These are phyloP conservation scores for Rynchops niger DNA, from an alignment of 2,113 vertebrate genomes.

Conservation along the genomic window DNA sequence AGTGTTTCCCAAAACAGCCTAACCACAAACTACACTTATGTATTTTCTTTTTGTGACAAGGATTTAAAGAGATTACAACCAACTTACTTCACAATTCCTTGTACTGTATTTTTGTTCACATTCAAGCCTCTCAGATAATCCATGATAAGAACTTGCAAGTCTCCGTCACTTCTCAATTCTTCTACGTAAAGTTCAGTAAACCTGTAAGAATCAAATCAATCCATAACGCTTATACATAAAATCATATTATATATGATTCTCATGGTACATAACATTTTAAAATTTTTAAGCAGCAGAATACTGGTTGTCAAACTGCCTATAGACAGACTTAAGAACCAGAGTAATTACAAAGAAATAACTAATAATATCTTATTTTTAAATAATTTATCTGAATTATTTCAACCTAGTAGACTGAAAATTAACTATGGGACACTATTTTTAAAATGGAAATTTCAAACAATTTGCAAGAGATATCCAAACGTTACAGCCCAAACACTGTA, in stretches of 20 bases:
- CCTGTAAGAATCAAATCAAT: slow-evolving; percentile 65
- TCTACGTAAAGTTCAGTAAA: slow-evolving; percentile 97
- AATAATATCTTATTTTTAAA: neutral
- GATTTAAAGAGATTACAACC: neutral
- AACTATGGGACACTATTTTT: neutral
- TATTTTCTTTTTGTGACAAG: neutral
- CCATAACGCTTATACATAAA: neutral
- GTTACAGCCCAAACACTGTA: neutral
- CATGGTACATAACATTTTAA: neutral
- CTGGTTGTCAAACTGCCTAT: neutral
- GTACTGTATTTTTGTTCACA: slow-evolving; percentile 80
- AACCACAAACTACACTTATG: neutral
- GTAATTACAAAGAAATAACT: neutral
- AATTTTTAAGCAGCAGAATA: neutral
- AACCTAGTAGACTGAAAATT: neutral
- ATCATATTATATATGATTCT: neutral
- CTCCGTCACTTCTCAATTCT: slow-evolving; percentile 89
- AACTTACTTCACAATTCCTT: slow-evolving; percentile 91
- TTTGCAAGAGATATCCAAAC: neutral
- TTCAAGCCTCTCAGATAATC: slow-evolving; percentile 92
- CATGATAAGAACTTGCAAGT: slow-evolving; percentile 87
- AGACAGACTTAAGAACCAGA: neutral
- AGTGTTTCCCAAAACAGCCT: neutral
- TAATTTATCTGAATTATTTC: neutral
- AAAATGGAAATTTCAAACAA: neutral